These are phyloP conservation scores for Actinemys pallida DNA, from an alignment of 2,113 vertebrate species.

Conservation along the genomic window DNA sequence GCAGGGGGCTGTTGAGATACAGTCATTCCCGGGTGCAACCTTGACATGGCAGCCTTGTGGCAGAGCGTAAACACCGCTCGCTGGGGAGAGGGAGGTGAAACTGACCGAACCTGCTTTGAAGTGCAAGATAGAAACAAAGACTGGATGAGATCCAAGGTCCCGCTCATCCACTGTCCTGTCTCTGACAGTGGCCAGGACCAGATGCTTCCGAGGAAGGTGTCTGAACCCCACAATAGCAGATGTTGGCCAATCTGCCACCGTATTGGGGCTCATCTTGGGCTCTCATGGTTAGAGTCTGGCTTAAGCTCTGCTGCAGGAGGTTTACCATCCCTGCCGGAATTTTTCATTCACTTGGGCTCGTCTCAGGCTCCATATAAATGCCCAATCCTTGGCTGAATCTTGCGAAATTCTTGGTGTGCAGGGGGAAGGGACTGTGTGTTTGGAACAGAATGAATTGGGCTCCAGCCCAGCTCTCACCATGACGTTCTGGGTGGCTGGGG, in stretches of 20 bases:
- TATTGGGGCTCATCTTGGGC: background rate
- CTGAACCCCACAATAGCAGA: background rate
- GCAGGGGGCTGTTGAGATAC: too few relatives aligned
- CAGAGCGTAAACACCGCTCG: background rate
- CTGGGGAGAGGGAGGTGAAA: fast-evolving
- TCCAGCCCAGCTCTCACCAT: background rate
- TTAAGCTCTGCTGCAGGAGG: background rate
- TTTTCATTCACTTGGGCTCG: background rate
- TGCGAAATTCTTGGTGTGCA: background rate
- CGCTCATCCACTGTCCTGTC: background rate
- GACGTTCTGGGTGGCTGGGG: background rate
- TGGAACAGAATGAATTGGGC: background rate
- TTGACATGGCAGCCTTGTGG: background rate
- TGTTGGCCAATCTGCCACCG: background rate
- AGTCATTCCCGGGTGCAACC: fast-evolving
- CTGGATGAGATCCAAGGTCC: background rate
- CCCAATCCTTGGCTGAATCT: background rate
- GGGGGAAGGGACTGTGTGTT: background rate
- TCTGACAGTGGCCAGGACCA: background rate
- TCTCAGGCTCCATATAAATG: background rate
- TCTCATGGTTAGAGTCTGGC: background rate
- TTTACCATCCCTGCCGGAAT: background rate
- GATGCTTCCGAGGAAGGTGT: background rate
- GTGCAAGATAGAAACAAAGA: fast-evolving
- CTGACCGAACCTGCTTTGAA: background rate